Evolutionary conservation across 2,113 vertebrate species (phyloP), one percentile per base, ranked within the genome.

Genomic region (Ammodytes marinus): DNA sequence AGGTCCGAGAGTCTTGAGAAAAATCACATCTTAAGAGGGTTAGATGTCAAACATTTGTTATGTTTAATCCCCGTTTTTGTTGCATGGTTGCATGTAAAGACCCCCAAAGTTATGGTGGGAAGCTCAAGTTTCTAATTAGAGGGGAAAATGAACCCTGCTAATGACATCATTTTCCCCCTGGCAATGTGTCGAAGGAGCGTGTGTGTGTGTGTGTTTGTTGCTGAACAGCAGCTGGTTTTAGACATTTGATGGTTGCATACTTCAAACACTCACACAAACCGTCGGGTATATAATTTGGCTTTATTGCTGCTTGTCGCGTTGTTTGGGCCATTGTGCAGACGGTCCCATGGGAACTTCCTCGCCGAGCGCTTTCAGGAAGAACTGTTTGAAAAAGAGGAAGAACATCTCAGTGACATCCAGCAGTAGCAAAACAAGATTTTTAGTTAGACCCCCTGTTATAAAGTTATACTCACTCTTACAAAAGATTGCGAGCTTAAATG

Each of bases 101-200:
- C 86, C 91, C 87, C 70, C 61, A 12, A 27, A 81, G 87, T 86
- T 87, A 82, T 74, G 82, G 87, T 40, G 68, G 75, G 82, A 92
- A 87, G 89, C 83, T 91, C 50, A 54, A 76, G 89, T 93, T 95
- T 90, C 85, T 94, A 95, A 95, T 96, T 94, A 95, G 81, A 95
- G 88, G 87, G 77, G 74, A 74, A 88, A 86, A 82, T 58, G 83
- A 78, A 57, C 79, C 86, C 83, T 86, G 82, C 64, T 80, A 85
- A 88, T 94, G 94, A 94, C 93, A 94, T 95, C 95, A 94, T 84
- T 86, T 89, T 19, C 75, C 91, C 83, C 75, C 82, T 59, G 69
- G 84, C 82, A 68, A 61, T 74, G 19, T 12, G 67, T 74, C 77
- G 53, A 61, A 57, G 10, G 70, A 58, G 60, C 69, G 73, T 71